phyloP scores from a whole-genome alignment of 2,797 vertebrate genomes.

The Cossypha polioptera region DNA sequence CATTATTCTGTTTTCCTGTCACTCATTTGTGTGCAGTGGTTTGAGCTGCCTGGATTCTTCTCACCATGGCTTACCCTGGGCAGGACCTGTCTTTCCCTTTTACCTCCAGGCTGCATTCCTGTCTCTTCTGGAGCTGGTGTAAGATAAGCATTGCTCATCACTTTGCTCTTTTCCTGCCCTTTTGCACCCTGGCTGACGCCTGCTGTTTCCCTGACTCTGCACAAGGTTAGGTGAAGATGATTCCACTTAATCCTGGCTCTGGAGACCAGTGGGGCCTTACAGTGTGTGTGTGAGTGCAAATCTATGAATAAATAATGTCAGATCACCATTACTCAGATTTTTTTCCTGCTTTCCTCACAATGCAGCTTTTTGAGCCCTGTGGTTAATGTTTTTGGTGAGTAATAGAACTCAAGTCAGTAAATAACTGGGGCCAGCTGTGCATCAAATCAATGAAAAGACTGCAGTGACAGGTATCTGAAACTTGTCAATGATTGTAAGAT shows the following conservation, averaged over 20 bases:
- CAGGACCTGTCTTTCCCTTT: background rate
- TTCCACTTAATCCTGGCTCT: background rate
- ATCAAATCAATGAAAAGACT: background rate
- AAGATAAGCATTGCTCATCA: background rate
- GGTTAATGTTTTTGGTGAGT: background rate
- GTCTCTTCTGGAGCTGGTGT: background rate
- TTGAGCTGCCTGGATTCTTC: background rate
- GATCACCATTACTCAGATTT: rapidly evolving
- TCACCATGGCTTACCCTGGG: background rate
- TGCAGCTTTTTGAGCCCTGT: background rate
- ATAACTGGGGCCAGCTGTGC: background rate
- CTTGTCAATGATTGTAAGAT: background rate
- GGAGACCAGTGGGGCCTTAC: background rate
- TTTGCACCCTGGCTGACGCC: background rate
- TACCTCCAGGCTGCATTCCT: background rate
- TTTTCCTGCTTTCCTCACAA: background rate
- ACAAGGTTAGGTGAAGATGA: background rate
- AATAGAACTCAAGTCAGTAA: background rate
- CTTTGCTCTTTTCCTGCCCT: background rate
- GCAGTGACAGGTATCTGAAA: background rate
- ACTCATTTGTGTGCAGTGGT: background rate
- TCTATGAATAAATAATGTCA: background rate
- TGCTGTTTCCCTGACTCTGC: background rate
- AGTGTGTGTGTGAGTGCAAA: background rate
- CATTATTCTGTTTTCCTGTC: background rate